Evolutionary conservation across 2,797 vertebrate genomes (phyloP).

Genomic region (Emydoidea blandingii): DNA sequence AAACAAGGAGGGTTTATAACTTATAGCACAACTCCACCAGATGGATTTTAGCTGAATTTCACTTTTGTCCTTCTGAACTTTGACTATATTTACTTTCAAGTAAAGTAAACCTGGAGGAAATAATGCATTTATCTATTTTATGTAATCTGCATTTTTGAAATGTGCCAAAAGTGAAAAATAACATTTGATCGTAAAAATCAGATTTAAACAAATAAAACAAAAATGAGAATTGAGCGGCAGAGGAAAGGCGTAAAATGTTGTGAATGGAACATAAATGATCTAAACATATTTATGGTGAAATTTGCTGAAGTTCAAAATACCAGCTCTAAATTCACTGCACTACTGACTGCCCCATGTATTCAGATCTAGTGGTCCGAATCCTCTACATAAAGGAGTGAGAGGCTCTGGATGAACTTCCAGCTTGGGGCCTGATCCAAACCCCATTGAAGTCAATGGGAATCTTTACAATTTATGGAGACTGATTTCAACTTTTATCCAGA

Average conservation of each 20-base stretch:
- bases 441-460: not conserved
- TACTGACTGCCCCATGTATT: not conserved
- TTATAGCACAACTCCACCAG: slow-evolving; percentile 82
- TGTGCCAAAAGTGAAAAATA: not conserved
- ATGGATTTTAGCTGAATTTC: slow-evolving; percentile 83
- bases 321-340: slow-evolving; percentile 16
- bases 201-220: not conserved
- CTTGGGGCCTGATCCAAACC: not conserved
- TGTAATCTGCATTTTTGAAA: not conserved
- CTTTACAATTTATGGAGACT: not conserved
- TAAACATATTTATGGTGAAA: not conserved
- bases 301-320: accelerated
- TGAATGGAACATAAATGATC: not conserved
- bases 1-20: slow-evolving; percentile 69
- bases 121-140: not conserved
- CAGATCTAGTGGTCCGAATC: not conserved
- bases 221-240: not conserved
- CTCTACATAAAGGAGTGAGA: not conserved
- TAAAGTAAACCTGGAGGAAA: not conserved
- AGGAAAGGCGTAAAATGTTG: not conserved
- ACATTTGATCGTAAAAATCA: not conserved
- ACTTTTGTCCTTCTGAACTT: slow-evolving; percentile 41
- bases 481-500: not conserved
- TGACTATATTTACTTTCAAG: not conserved
- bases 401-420: not conserved